Evolutionary conservation across 37 sponge, comb jelly and placozoan species (phyloP).

Genomic region (Aplysina aerophoba): DNA sequence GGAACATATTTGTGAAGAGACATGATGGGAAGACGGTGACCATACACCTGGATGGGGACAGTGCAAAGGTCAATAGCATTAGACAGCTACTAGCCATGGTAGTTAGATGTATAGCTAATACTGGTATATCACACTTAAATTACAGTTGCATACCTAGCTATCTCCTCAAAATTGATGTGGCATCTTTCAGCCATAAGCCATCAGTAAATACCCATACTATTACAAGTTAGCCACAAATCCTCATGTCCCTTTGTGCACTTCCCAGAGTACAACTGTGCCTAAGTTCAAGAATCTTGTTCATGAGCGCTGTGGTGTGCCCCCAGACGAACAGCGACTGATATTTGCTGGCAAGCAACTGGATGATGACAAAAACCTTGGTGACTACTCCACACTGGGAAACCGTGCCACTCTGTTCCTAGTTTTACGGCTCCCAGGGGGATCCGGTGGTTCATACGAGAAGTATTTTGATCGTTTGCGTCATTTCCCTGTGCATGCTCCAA

Average conservation of each 20-base stretch:
- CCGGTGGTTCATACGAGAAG: neutral
- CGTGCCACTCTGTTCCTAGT: slow-evolving; percentile 50
- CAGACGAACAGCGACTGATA: slow-evolving; percentile 48
- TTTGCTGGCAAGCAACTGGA: slow-evolving; percentile 59
- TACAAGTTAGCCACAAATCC: too few species aligned
- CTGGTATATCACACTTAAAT: too few species aligned
- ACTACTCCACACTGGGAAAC: slow-evolving; percentile 29
- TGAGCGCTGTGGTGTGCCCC: slow-evolving; percentile 30
- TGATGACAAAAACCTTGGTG: slow-evolving; percentile 21
- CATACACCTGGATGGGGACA: neutral
- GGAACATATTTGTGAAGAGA: slow-evolving; percentile 33
- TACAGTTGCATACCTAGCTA: too few species aligned
- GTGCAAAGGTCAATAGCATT: neutral
- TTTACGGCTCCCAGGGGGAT: slow-evolving; percentile 56
- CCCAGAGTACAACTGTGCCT: slow-evolving; percentile 33
- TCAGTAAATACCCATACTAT: too few species aligned
- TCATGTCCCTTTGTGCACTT: too few species aligned
- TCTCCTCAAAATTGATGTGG: too few species aligned
- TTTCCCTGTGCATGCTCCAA: neutral
- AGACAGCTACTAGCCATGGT: too few species aligned
- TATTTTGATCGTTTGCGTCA: neutral
- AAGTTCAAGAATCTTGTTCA: slow-evolving; percentile 35
- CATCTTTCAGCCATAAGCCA: too few species aligned
- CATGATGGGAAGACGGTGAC: slow-evolving; percentile 27
- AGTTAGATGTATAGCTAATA: too few species aligned